These are phyloP conservation scores for Bujurquina vittata DNA, from an alignment of 2,113 vertebrate species.

Conservation along the genomic window DNA sequence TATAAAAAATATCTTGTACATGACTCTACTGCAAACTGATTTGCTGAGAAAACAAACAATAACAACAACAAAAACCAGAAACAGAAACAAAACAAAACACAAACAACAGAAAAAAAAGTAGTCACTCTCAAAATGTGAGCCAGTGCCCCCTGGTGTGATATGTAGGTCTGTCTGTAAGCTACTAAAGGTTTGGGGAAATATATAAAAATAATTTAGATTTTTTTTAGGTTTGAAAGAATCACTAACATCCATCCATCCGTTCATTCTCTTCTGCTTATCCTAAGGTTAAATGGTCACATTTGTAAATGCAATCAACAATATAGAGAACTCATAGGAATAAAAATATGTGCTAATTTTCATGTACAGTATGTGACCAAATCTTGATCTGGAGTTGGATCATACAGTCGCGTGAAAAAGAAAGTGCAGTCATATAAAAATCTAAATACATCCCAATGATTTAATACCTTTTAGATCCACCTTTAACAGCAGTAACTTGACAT, in stretches of 20 bases:
- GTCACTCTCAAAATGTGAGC: not conserved
- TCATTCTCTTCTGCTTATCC: too few relatives aligned
- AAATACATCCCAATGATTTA: not conserved
- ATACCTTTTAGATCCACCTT: not conserved
- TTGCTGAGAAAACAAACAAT: not conserved
- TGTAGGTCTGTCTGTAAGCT: not conserved
- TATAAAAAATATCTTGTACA: not conserved
- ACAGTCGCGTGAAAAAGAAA: too few relatives aligned
- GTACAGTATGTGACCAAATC: not conserved
- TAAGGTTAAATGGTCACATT: not conserved
- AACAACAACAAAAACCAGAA: not conserved
- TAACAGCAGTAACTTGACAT: not conserved
- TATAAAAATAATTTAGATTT: not conserved
- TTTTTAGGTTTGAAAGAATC: not conserved
- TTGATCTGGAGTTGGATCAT: not conserved
- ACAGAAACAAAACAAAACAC: not conserved
- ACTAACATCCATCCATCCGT: too few relatives aligned
- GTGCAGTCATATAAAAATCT: not conserved
- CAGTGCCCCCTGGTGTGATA: not conserved
- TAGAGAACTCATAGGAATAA: not conserved
- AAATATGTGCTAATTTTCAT: not conserved
- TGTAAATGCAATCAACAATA: not conserved
- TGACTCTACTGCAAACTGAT: not conserved
- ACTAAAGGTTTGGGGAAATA: not conserved
- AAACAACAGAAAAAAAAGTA: not conserved